A percentile compares a stretch with the other conserved stretches of the same genome.
Conservation (phyloP, 2,888 invertebrate species). For the Spialia ferax region DNA sequence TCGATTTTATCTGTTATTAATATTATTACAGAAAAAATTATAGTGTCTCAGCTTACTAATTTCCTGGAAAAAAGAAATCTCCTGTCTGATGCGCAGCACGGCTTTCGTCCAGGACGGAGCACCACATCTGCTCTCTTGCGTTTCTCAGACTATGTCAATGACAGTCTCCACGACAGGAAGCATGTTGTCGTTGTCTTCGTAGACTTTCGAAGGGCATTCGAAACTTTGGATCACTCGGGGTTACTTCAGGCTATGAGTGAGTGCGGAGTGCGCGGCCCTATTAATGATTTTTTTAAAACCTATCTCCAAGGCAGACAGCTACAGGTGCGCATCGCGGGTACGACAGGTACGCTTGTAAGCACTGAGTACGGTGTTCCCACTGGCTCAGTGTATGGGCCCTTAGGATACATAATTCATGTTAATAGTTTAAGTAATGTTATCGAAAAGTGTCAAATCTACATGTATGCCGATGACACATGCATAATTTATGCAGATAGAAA, state of each 20-base stretch:
- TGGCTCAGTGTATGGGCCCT: constrained; percentile 10
- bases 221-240: constrained; percentile 5
- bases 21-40: constrained; percentile 12
- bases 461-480: too few species aligned
- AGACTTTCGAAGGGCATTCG: constrained; percentile 21
- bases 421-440: constrained; percentile 15
- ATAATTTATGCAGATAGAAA: neutral
- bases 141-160: constrained; percentile 9
- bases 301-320: constrained; percentile 4
- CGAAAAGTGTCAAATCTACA: constrained; percentile 3
- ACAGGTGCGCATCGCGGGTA: neutral
- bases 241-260: constrained; percentile 9
- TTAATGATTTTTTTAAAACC: constrained; percentile 12
- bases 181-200: constrained; percentile 1
- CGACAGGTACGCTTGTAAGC: neutral
- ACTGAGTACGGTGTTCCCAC: constrained; percentile 18
- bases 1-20: constrained; percentile 30
- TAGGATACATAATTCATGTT: constrained; percentile 18
- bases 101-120: neutral
- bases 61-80: neutral
- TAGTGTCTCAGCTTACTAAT: constrained; percentile 10
- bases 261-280: constrained; percentile 6
- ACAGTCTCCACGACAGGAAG: constrained; percentile 10
- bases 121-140: neutral
- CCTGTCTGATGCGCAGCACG: constrained; percentile 6